Evolutionary conservation across 2,888 invertebrate species (phyloP).

Genomic region (Agrochola lychnidis): DNA sequence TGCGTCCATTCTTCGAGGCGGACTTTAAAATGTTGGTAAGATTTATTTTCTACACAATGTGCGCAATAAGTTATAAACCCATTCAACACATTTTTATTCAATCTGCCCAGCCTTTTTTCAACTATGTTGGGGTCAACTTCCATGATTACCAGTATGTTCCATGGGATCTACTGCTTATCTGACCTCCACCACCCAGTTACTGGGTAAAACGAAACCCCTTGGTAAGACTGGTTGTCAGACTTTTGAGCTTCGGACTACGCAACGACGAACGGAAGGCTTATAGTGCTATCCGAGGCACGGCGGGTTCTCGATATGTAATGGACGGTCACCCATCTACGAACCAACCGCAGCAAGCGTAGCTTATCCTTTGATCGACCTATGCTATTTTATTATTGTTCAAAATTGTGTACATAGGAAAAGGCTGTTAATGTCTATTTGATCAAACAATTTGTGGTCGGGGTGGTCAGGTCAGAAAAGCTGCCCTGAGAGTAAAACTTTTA

Average conservation of each 20-base stretch:
- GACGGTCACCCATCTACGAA: background rate
- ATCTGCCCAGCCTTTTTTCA: too few relatives aligned
- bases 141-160: too few relatives aligned
- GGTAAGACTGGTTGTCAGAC: background rate
- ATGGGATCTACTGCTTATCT: too few relatives aligned
- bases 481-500: background rate
- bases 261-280: too few relatives aligned
- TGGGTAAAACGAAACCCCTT: background rate
- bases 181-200: background rate
- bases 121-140: background rate
- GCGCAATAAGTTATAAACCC: background rate
- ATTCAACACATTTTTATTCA: background rate
- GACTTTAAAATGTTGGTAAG: background rate
- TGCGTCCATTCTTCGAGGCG: background rate
- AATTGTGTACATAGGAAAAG: too few relatives aligned
- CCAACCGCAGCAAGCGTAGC: background rate
- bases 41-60: background rate
- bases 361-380: background rate
- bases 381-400: too few relatives aligned
- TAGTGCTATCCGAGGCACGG: too few relatives aligned
- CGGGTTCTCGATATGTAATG: background rate
- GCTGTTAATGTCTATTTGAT: too few relatives aligned
- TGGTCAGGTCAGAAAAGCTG: too few relatives aligned
- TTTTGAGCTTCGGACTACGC: too few relatives aligned
- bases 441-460: background rate